Conservation (phyloP, 2,888 invertebrate species). For the Antheraea assamensis region DNA sequence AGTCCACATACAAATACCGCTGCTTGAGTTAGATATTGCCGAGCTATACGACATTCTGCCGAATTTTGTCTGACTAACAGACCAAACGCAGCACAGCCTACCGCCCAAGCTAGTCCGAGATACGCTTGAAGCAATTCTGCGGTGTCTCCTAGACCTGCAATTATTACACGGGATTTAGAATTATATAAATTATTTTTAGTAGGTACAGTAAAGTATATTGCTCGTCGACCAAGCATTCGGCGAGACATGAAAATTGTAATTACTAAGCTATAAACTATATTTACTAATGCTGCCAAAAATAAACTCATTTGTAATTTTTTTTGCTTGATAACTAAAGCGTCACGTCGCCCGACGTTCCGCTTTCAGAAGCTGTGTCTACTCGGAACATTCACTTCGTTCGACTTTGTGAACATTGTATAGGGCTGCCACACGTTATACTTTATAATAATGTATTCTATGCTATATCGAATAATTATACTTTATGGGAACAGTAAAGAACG, state of each 20-base stretch:
- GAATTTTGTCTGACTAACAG: conserved; percentile 91
- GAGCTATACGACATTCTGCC: conserved; percentile 91
- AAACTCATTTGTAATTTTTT: not conserved
- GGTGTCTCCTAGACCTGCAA: conserved; percentile 79
- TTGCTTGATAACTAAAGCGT: not conserved
- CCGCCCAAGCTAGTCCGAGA: conserved; percentile 91
- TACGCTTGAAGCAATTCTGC: conserved; percentile 87
- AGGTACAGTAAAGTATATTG: not conserved
- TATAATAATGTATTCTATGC: no score
- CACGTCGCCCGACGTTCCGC: not conserved
- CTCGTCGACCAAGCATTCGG: not conserved
- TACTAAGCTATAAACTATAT: not conserved
- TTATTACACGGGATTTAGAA: not conserved
- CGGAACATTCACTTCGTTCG: not conserved
- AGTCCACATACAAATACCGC: conserved; percentile 90
- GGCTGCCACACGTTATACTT: not conserved
- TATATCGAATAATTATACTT: no score
- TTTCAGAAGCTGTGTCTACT: not conserved
- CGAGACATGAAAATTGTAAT: not conserved
- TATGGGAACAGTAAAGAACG: no score
- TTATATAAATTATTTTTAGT: not conserved
- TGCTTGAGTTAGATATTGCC: conserved; percentile 92
- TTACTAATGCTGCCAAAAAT: not conserved
- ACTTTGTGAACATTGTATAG: not conserved
- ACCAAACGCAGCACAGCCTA: conserved; percentile 91